Evolutionary conservation across 2,797 vertebrate genomes (phyloP).

Genomic region (Botia almorhae): DNA sequence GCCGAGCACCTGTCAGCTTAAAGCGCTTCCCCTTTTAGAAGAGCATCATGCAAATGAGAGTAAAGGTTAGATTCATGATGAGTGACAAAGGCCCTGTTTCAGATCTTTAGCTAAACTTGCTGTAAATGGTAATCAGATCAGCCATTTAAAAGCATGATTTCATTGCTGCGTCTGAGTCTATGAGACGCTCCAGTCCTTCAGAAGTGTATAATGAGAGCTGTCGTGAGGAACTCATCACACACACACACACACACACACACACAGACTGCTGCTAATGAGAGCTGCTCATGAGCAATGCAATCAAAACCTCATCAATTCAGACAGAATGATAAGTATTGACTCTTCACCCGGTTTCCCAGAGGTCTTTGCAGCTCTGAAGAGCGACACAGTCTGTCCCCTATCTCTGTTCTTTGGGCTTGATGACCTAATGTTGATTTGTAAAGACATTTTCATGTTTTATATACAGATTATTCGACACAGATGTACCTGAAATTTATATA

Average conservation of each 20-base stretch:
- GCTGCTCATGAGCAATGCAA: constrained; percentile 77
- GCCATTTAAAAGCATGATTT: constrained; percentile 64
- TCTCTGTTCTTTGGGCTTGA: constrained; percentile 23
- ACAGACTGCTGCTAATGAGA: constrained; percentile 78
- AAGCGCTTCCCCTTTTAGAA: constrained; percentile 34
- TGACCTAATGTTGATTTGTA: neutral
- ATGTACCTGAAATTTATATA: no score
- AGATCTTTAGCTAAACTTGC: constrained; percentile 41
- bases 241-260: constrained; percentile 27
- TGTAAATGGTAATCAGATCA: constrained; percentile 61
- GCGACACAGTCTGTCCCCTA: neutral
- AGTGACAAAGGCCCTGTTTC: constrained; percentile 62
- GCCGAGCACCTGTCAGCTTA: constrained; percentile 54
- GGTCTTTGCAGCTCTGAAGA: constrained; percentile 34
- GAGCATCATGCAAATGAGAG: constrained; percentile 58
- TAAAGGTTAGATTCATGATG: constrained; percentile 63
- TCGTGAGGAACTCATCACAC: constrained; percentile 69
- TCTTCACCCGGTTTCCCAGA: constrained; percentile 37
- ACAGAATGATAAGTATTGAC: constrained; percentile 42
- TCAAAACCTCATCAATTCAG: constrained; percentile 82
- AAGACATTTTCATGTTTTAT: neutral
- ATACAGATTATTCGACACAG: neutral
- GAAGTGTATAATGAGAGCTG: constrained; percentile 70
- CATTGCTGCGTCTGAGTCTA: constrained; percentile 51
- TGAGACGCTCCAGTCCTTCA: constrained; percentile 54